Evolutionary conservation across 2,888 invertebrate species (phyloP).

Genomic region (Mythimna loreyi): DNA sequence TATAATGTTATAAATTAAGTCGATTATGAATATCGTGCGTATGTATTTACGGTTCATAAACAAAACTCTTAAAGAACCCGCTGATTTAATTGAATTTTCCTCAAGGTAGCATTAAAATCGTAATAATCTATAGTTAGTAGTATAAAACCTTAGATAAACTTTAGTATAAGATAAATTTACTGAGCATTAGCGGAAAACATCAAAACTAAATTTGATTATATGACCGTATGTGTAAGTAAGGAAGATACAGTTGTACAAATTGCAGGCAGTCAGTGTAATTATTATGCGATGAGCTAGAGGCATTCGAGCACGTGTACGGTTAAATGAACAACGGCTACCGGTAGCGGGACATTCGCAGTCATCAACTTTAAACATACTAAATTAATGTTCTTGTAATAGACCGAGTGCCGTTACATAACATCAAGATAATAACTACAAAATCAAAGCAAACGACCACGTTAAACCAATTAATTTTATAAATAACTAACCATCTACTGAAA

Average conservation of each 20-base stretch:
- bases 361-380: constrained; percentile 67
- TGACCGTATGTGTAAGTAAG: constrained; percentile 54
- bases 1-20: constrained; percentile 33
- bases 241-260: constrained; percentile 71
- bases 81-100: constrained; percentile 3
- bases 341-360: constrained; percentile 77
- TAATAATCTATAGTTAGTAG: constrained; percentile 3
- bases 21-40: constrained; percentile 11
- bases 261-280: constrained; percentile 74
- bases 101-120: constrained; percentile 1
- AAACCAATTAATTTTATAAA: constrained; percentile 45
- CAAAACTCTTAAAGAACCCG: constrained; percentile 4
- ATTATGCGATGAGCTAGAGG: constrained; percentile 76
- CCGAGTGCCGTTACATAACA: constrained; percentile 66
- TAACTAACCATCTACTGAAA: constrained; percentile 41
- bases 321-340: constrained; percentile 76
- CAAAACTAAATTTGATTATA: constrained; percentile 51
- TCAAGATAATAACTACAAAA: constrained; percentile 50
- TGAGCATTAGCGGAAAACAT: constrained; percentile 7
- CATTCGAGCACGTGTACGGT: constrained; percentile 67
- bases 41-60: constrained; percentile 16
- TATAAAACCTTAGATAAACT: constrained; percentile 6
- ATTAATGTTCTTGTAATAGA: constrained; percentile 75
- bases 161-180: constrained; percentile 1
- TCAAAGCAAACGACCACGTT: constrained; percentile 31